Base-by-base conservation (phyloP, 1,140 invertebrate species). In the Mya arenaria region DNA sequence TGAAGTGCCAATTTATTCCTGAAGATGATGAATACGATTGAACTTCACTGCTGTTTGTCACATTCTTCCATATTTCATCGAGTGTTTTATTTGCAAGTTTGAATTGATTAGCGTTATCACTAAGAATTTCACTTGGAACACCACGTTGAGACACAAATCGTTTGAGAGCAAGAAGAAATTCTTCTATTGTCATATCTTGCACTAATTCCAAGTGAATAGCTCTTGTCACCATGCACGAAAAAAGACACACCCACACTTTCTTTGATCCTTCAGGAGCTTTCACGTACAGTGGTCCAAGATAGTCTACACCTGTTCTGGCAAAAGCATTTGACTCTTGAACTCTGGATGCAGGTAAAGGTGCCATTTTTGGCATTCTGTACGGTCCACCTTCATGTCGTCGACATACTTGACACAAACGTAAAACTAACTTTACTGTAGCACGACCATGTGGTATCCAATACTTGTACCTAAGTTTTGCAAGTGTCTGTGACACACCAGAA, bases 181-280 rank as follows among this genome's bases (percentile, higher is more conserved):
- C 44, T 48, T n/a, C 44, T 15, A n/a, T 15, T n/a, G 44, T 48
- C 44, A 48, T 48, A 48, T 69, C 66, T 41, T 69, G 66, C 30
- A 69, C 66, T 36, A 69, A 28, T 60, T 60, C 56, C n/a, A 60
- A 48, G n/a, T 48, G 44, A 48, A 48, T 48, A n/a, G 44, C 44
- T 48, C 44, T 48, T 48, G 44, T 48, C 13, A 48, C 44, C 44
- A 48, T 48, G 13, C 44, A 48, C 13, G 44, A 48, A n/a, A 48
- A 48, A 15, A 48, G 44, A 48, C 44, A 48, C 44, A 13, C 44
- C 44, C 44, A 48, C 44, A 48, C 44, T 48, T 48, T n/a, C 44
- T 48, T 48, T 48, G 44, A n/a, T n/a, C 44, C 44, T 15, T 48
- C 44, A 15, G n/a, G 13, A 48, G 44, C n/a, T 48, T 48, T 48